Percentiles rank a stretch among this genome's conserved stretches.
Conservation (phyloP, 92 coral and sea anemone species). For the Ricordea florida region DNA sequence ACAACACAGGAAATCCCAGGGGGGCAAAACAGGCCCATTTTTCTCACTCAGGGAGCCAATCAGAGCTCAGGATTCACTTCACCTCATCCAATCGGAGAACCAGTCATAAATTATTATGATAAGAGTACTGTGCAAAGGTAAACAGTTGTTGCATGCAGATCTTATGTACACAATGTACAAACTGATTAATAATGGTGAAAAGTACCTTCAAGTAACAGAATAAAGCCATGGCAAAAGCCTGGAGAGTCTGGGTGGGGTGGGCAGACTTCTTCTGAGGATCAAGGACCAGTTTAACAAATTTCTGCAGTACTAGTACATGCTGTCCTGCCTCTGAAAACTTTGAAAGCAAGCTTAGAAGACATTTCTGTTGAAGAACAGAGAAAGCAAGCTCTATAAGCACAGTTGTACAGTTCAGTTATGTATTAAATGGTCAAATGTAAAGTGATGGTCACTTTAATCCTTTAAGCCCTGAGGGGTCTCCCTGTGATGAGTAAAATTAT, state of each 20-base stretch:
- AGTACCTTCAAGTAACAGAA: slow-evolving; percentile 76
- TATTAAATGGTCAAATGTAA: background rate
- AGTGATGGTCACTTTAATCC: too few relatives aligned
- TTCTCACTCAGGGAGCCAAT: too few relatives aligned
- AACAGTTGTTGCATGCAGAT: too few relatives aligned
- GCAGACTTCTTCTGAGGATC: background rate
- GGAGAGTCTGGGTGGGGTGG: slow-evolving; percentile 70
- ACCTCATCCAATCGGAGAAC: too few relatives aligned
- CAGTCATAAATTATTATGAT: too few relatives aligned
- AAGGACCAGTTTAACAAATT: slow-evolving; percentile 63
- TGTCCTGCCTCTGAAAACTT: slow-evolving; percentile 76
- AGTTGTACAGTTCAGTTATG: background rate
- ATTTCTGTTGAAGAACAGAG: slow-evolving; percentile 48
- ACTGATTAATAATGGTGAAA: background rate
- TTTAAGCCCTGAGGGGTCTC: too few relatives aligned
- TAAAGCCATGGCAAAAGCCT: slow-evolving; percentile 85
- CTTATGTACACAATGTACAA: too few relatives aligned
- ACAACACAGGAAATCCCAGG: too few relatives aligned
- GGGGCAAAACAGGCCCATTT: too few relatives aligned
- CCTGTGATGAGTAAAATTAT: too few relatives aligned
- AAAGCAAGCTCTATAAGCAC: background rate
- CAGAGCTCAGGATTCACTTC: too few relatives aligned
- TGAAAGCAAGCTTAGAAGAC: slow-evolving; percentile 59
- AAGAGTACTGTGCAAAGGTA: too few relatives aligned
- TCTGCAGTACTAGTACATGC: slow-evolving; percentile 47